These are phyloP conservation scores for Montipora cactus DNA, from an alignment of 64 coral and sea anemone genomes.

Conservation along the genomic window DNA sequence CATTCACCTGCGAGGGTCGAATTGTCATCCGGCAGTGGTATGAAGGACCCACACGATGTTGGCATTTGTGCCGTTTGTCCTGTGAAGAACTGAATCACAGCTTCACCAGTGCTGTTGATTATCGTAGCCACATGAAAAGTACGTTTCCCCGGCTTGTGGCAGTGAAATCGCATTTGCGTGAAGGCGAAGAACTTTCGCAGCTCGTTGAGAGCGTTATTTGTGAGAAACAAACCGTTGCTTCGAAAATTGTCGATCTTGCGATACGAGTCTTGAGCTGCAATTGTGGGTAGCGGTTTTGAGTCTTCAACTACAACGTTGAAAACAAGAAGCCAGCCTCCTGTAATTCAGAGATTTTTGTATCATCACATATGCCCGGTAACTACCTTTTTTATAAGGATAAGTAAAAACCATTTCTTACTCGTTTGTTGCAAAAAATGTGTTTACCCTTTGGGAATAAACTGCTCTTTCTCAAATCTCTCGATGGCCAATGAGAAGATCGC, in stretches of 20 bases:
- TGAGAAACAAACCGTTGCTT: neutral
- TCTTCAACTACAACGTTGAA: neutral
- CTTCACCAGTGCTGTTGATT: neutral
- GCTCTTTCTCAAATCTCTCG: neutral
- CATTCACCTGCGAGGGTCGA: neutral
- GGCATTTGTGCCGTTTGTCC: neutral
- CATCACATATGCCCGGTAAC: no score
- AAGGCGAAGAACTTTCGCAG: neutral
- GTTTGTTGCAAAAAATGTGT: neutral
- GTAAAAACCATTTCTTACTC: neutral
- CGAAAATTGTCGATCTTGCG: neutral
- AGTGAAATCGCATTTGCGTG: conserved; percentile 43
- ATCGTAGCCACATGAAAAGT: conserved; percentile 13
- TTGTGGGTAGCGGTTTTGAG: neutral
- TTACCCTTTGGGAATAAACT: neutral
- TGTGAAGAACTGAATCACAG: conserved; percentile 22
- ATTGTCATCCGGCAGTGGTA: neutral
- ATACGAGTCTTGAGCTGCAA: neutral
- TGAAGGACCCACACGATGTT: conserved; percentile 2
- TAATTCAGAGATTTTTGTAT: neutral
- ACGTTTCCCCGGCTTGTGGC: neutral
- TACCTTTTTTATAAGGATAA: no score
- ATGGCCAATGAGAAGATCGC: no score
- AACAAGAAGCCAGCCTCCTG: conserved; percentile 49
- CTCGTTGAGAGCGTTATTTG: neutral